phyloP scores from a whole-genome alignment of 1,140 invertebrate genomes.

The Bombus superbus region DNA sequence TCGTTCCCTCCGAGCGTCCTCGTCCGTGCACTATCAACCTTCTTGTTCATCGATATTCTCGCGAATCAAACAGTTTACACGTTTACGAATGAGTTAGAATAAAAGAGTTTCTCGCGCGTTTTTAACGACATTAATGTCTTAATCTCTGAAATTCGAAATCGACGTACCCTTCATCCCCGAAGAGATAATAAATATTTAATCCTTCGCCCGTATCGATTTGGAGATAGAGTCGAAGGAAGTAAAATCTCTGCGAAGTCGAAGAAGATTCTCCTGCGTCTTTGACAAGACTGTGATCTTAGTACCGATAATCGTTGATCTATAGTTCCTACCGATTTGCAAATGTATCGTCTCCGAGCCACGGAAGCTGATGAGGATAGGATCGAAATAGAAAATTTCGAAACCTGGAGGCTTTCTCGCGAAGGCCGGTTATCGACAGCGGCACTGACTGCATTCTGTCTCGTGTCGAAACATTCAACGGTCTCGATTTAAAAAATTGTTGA shows the following conservation, averaged over 20 bases:
- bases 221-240: too few relatives aligned
- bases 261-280: too few relatives aligned
- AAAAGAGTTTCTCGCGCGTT: too few relatives aligned
- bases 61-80: not conserved
- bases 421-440: conserved; percentile 26
- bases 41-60: not conserved
- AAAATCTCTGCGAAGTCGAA: too few relatives aligned
- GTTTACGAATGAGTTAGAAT: too few relatives aligned
- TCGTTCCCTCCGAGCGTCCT: not conserved
- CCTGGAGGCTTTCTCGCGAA: not conserved
- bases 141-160: too few relatives aligned
- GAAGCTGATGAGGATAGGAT: not conserved
- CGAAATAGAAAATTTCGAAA: too few relatives aligned
- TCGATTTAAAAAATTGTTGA: conserved; percentile 48
- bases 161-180: too few relatives aligned
- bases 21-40: not conserved
- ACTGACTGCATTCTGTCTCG: not conserved
- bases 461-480: conserved; percentile 22
- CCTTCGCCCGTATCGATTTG: too few relatives aligned
- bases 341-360: not conserved
- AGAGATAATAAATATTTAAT: too few relatives aligned
- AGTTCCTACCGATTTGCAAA: not conserved
- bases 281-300: not conserved
- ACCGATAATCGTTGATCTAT: not conserved
- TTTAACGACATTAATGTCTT: too few relatives aligned